Base-by-base conservation (phyloP, 1,140 invertebrate species). In the Parapsyche elsis region DNA sequence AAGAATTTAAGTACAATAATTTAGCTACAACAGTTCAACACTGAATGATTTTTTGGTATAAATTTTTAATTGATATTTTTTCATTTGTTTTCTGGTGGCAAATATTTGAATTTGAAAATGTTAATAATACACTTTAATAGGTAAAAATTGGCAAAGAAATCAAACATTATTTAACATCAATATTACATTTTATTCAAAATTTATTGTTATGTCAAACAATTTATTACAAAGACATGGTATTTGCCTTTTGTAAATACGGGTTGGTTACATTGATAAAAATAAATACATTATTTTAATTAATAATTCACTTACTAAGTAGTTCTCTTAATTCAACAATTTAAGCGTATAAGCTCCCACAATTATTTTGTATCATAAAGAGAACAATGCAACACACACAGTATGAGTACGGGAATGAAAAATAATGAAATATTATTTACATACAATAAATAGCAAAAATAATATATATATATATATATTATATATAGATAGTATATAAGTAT, bases 311-410 rank as follows among this genome's bases (percentile, higher is more conserved):
- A 67, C 26, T 45, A 16, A 77, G 16, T 77, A 49, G 71, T 82
- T 79, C 73, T 81, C 80, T 83, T 81, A 78, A 16, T 79, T 79
- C 76, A 73, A 83, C 67, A 77, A 61, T 79, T 81, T 83, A 83
- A 83, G 82, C 82, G 82, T 83, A 82, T 82, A 81, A 79, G 77
- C 79, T 81, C 82, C 82, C 82, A 81, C 82, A 80, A 14, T 53
- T 53, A 5, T 74, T 53, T 78, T 38, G 24, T 61, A 78, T 81
- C 75, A 49, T 61, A 79, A 73, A 81, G 67, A 83, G 77, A 81
- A 81, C 46, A 71, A 81, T 71, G 49, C 67, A 53, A 78, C 67
- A 71, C 67, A 70, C 61, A 78, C 24, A 23, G 24, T 24, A 57
- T 9, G 9, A 23, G 24, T 24, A 57, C 5, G 9, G 45, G 53